A percentile compares a stretch with the other conserved stretches of the same genome.
Evolutionary conservation across 2,797 vertebrate genomes (phyloP).

Genomic region (Emys orbicularis): DNA sequence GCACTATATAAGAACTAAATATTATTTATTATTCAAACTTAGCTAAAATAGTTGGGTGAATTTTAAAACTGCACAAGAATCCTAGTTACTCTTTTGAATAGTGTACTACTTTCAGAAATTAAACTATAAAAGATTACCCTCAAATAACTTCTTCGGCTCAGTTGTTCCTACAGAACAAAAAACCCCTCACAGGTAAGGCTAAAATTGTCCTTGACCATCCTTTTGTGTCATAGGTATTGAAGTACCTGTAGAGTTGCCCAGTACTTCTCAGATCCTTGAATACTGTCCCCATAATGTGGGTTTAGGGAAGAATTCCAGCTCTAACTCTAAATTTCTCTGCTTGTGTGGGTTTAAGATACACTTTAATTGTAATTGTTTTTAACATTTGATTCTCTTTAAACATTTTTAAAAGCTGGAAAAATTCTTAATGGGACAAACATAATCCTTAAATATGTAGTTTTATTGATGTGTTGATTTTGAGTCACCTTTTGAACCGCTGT

Average conservation of each 20-base stretch:
- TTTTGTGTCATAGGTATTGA: background rate
- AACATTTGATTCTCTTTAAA: too few species aligned
- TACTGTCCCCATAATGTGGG: background rate
- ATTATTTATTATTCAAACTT: slow-evolving; percentile 38
- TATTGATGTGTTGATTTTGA: background rate
- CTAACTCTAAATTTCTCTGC: background rate
- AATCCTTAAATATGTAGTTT: slow-evolving; percentile 44
- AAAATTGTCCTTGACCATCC: background rate
- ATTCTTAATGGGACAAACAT: slow-evolving; percentile 38
- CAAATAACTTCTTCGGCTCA: slow-evolving; percentile 25
- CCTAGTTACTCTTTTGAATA: slow-evolving; percentile 72
- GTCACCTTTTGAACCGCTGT: background rate
- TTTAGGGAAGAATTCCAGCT: background rate
- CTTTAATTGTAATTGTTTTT: slow-evolving; percentile 17
- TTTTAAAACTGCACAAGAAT: slow-evolving; percentile 63
- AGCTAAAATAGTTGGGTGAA: slow-evolving; percentile 51
- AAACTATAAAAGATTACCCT: slow-evolving; percentile 29
- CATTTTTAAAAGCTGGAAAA: slow-evolving; percentile 10
- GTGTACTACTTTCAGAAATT: slow-evolving; percentile 34
- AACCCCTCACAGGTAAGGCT: background rate
- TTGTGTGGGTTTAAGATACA: slow-evolving; percentile 30
- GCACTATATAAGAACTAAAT: slow-evolving; percentile 31
- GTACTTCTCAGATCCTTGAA: background rate
- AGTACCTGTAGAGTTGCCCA: background rate
- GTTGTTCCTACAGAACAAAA: slow-evolving; percentile 17